phyloP scores from a whole-genome alignment of 2,888 invertebrate genomes.

The Mamestra brassicae region DNA sequence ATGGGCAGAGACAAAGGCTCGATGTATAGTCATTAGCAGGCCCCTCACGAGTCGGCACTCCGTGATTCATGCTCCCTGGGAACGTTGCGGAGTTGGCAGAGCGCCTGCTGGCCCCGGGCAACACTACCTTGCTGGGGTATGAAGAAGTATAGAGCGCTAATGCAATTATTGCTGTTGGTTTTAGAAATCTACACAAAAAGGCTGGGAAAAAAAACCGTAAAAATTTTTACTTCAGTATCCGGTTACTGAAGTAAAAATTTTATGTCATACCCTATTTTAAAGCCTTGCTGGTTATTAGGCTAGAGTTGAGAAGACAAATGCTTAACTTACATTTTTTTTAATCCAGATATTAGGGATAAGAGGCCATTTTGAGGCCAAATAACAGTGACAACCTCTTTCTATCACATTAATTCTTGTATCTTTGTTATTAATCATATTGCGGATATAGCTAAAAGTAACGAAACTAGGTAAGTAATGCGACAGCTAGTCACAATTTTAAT shows the following conservation, averaged over 20 bases:
- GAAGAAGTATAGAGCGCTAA: slow-evolving; percentile 34
- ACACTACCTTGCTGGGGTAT: slow-evolving; percentile 27
- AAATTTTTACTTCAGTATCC: no score
- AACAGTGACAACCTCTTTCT: not conserved
- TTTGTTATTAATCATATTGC: not conserved
- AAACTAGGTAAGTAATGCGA: not conserved
- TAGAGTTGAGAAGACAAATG: not conserved
- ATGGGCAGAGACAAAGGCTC: slow-evolving; percentile 71
- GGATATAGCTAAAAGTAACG: not conserved
- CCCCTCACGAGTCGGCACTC: slow-evolving; percentile 74
- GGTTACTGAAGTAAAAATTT: not conserved
- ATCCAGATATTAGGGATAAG: not conserved
- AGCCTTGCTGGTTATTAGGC: not conserved
- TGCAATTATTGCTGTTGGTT: not conserved
- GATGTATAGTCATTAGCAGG: slow-evolving; percentile 72
- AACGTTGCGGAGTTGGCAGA: slow-evolving; percentile 59
- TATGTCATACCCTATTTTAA: not conserved
- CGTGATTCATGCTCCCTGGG: slow-evolving; percentile 67
- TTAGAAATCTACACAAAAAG: not conserved
- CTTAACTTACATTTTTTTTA: not conserved
- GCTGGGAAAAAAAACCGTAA: not conserved
- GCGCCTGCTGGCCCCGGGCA: slow-evolving; percentile 63
- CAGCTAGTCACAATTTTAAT: slow-evolving; percentile 19
- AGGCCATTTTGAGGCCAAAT: not conserved
- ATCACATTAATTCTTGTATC: not conserved